Percentiles rank a stretch among this genome's conserved stretches.
phyloP scores from a whole-genome alignment of 2,113 vertebrate species.

The Oryzias curvinotus region DNA sequence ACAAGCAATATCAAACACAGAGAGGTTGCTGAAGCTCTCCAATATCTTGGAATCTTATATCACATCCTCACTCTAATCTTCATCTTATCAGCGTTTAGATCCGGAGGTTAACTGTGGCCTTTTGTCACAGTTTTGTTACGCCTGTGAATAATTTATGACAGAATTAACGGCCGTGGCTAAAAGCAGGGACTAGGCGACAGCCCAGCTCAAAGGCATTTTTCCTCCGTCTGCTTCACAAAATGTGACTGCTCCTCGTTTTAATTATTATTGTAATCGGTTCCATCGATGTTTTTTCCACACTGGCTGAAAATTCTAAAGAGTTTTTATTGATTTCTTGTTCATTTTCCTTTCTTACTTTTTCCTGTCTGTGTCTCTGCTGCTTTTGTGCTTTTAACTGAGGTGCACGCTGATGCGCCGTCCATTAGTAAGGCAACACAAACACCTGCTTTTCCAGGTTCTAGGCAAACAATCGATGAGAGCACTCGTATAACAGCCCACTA shows the following conservation, averaged over 20 bases:
- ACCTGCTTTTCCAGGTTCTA: conserved; percentile 39
- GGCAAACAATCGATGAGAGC: conserved; percentile 64
- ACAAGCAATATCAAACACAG: conserved; percentile 45
- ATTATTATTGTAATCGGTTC: conserved; percentile 21
- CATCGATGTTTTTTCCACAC: conserved; percentile 10
- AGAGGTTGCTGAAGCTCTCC: conserved; percentile 32
- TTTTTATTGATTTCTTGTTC: conserved; percentile 14
- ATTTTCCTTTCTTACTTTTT: conserved; percentile 14
- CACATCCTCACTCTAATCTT: conserved; percentile 24
- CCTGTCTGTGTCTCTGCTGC: conserved; percentile 11
- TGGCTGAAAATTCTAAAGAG: background rate
- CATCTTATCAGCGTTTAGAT: conserved; percentile 43
- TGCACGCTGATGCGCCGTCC: conserved; percentile 39
- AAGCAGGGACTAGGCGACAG: conserved; percentile 46
- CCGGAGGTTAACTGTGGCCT: conserved; percentile 43
- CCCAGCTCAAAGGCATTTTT: conserved; percentile 19
- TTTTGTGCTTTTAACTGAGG: conserved; percentile 28
- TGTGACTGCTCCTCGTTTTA: conserved; percentile 15
- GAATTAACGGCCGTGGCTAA: conserved; percentile 52
- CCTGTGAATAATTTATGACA: conserved; percentile 62
- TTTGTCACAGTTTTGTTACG: conserved; percentile 56
- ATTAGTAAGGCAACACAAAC: conserved; percentile 60
- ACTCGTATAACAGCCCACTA: conserved; percentile 55
- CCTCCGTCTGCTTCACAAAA: conserved; percentile 22
- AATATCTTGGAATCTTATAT: conserved; percentile 31